A percentile compares a stretch with the other conserved stretches of the same genome.
phyloP scores from a whole-genome alignment of 1,140 invertebrate genomes.

The Odontomachus brunneus region DNA sequence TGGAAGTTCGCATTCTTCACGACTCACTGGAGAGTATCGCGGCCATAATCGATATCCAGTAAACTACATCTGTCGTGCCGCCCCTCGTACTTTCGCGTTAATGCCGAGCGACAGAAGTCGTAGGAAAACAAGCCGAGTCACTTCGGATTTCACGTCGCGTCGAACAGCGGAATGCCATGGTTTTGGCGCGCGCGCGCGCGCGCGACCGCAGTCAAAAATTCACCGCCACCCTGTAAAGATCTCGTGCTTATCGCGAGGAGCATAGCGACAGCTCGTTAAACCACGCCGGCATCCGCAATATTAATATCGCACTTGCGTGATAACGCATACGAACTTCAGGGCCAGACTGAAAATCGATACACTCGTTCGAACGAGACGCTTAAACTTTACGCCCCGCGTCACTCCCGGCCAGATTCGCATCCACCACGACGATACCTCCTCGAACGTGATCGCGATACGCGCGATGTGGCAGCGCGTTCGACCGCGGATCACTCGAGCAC shows the following conservation, averaged over 20 bases:
- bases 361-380: too few relatives aligned
- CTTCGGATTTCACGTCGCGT: neutral
- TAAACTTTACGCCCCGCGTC: neutral
- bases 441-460: neutral
- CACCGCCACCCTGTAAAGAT: too few relatives aligned
- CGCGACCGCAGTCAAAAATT: too few relatives aligned
- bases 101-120: neutral
- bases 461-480: conserved; percentile 1
- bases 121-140: neutral
- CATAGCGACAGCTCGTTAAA: too few relatives aligned
- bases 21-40: conserved; percentile 21
- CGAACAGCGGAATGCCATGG: neutral
- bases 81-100: neutral
- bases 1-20: neutral
- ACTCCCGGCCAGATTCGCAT: neutral
- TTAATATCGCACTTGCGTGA: too few relatives aligned
- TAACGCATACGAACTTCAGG: too few relatives aligned
- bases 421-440: neutral
- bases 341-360: too few relatives aligned
- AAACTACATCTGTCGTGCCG: neutral
- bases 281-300: too few relatives aligned
- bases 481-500: neutral
- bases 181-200: too few relatives aligned
- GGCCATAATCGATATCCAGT: conserved; percentile 15
- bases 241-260: too few relatives aligned